Conservation (phyloP, 2,797 vertebrate genomes). For the Staurois parvus region DNA sequence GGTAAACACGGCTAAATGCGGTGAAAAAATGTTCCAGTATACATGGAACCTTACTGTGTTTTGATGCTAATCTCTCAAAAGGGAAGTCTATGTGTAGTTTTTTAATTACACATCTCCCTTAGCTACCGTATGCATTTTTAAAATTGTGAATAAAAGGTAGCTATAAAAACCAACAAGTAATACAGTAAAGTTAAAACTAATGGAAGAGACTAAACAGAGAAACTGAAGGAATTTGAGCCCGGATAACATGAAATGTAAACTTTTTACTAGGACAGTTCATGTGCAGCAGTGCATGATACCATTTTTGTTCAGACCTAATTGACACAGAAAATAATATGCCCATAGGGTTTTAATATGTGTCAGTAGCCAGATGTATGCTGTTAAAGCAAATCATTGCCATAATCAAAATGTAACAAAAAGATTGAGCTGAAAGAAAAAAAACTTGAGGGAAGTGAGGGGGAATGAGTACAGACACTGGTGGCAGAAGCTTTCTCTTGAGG, state of each 20-base stretch:
- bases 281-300: background rate
- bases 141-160: background rate
- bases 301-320: conserved; percentile 33
- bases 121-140: no score
- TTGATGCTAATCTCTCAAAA: no score
- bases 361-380: conserved; percentile 53
- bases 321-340: conserved; percentile 53
- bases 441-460: conserved; percentile 10
- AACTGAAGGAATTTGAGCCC: conserved; percentile 36
- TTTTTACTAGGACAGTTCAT: conserved; percentile 18
- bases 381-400: conserved; percentile 45
- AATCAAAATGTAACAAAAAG: conserved; percentile 50
- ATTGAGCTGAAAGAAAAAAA: conserved; percentile 42
- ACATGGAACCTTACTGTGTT: no score
- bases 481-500: conserved; percentile 20
- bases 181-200: background rate
- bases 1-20: no score
- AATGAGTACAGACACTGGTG: conserved; percentile 19
- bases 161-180: background rate
- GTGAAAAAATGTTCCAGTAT: no score
- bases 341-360: conserved; percentile 44
- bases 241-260: conserved; percentile 34
- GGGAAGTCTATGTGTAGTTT: no score
- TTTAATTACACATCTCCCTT: no score
- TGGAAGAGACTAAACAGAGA: background rate